Evolutionary conservation across 2,888 invertebrate species (phyloP).

Genomic region (Shargacucullia verbasci): DNA sequence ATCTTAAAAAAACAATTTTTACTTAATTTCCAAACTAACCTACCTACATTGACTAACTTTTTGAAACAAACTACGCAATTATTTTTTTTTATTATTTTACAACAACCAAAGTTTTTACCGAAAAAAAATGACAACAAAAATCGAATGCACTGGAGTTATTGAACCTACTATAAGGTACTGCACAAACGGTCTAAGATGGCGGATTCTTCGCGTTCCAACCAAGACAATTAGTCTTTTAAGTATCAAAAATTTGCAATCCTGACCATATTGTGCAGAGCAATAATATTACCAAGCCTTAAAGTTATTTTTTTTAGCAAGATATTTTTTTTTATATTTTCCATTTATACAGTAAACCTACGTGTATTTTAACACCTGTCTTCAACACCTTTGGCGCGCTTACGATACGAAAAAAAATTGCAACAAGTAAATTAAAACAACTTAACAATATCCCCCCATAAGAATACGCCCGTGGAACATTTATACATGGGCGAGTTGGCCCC

Average conservation of each 20-base stretch:
- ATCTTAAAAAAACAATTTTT: slow-evolving; percentile 73
- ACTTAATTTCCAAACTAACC: slow-evolving; percentile 60
- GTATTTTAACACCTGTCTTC: slow-evolving; percentile 63
- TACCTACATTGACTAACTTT: slow-evolving; percentile 63
- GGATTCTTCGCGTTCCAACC: too few species aligned
- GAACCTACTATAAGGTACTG: slow-evolving; percentile 35
- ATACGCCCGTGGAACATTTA: slow-evolving; percentile 60
- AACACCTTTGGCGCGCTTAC: slow-evolving; percentile 85
- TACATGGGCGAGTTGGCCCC: slow-evolving; percentile 19
- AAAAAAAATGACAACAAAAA: slow-evolving; percentile 59
- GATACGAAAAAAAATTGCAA: slow-evolving; percentile 81
- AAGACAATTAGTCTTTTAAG: slow-evolving; percentile 10
- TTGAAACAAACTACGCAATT: slow-evolving; percentile 59
- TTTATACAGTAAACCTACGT: slow-evolving; percentile 80
- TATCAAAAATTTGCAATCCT: slow-evolving; percentile 26
- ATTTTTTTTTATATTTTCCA: slow-evolving; percentile 82
- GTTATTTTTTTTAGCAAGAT: slow-evolving; percentile 70
- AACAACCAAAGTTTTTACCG: slow-evolving; percentile 78
- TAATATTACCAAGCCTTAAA: slow-evolving; percentile 68
- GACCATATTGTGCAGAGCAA: slow-evolving; percentile 40
- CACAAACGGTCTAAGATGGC: slow-evolving; percentile 12
- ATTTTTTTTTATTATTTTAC: slow-evolving; percentile 74
- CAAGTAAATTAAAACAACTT: slow-evolving; percentile 83
- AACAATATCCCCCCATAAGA: slow-evolving; percentile 73
- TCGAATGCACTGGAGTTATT: slow-evolving; percentile 50